Evolutionary conservation across 1,140 invertebrate genomes (phyloP).

Genomic region (Papilio helenus): DNA sequence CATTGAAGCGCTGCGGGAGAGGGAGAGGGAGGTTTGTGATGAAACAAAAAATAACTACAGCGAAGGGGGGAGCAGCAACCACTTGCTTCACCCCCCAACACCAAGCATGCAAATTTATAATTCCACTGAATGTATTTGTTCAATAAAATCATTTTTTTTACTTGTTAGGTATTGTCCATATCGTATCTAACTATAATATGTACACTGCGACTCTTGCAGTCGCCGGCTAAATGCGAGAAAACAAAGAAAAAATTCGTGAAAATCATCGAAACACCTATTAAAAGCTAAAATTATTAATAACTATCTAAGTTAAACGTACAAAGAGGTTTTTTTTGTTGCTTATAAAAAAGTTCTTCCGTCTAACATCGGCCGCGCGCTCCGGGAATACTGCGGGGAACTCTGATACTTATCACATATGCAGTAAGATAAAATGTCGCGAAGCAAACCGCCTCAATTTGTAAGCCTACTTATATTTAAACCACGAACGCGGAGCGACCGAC

Average conservation of each 20-base stretch:
- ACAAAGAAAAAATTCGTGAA: slow-evolving; percentile 63
- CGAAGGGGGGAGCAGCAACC: slow-evolving; percentile 43
- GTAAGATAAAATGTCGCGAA: slow-evolving; percentile 52
- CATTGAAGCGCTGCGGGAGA: slow-evolving; percentile 50
- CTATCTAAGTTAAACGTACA: slow-evolving; percentile 76
- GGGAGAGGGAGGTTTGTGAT: slow-evolving; percentile 38
- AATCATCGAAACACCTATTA: slow-evolving; percentile 81
- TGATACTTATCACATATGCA: slow-evolving; percentile 72
- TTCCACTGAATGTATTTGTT: slow-evolving; percentile 79
- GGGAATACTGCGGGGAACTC: slow-evolving; percentile 54
- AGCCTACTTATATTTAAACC: slow-evolving; percentile 56
- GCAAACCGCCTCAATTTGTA: slow-evolving; percentile 56
- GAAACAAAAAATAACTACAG: slow-evolving; percentile 62
- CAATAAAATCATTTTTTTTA: slow-evolving; percentile 78
- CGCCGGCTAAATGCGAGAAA: slow-evolving; percentile 61
- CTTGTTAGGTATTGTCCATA: slow-evolving; percentile 82
- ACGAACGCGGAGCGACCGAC: slow-evolving; percentile 46
- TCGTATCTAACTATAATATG: slow-evolving; percentile 75
- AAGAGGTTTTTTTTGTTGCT: slow-evolving; percentile 61
- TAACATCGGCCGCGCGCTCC: slow-evolving; percentile 49
- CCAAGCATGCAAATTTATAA: slow-evolving; percentile 61
- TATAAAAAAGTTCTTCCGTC: slow-evolving; percentile 44
- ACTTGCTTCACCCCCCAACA: slow-evolving; percentile 42
- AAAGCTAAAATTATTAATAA: slow-evolving; percentile 77
- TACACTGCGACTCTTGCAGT: slow-evolving; percentile 56